These are phyloP conservation scores for Megaceryle alcyon DNA, from an alignment of 2,797 vertebrate genomes.

Conservation along the genomic window DNA sequence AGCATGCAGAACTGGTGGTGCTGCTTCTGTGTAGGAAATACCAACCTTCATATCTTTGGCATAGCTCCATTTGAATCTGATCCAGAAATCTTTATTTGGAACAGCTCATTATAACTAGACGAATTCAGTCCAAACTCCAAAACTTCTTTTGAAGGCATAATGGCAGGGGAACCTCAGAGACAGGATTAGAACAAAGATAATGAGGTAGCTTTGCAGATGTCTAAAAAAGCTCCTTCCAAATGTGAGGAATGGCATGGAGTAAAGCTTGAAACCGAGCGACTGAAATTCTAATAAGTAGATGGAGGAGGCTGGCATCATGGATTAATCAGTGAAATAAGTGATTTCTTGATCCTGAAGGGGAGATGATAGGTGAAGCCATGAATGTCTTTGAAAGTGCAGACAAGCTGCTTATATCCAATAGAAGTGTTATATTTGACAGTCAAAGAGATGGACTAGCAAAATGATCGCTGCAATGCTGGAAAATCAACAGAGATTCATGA, in stretches of 20 bases:
- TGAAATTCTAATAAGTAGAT: conserved; percentile 26
- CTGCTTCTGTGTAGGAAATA: background rate
- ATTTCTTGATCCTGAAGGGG: conserved; percentile 20
- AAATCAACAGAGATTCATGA: background rate
- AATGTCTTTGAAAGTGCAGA: conserved; percentile 51
- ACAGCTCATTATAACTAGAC: background rate
- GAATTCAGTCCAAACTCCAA: conserved; percentile 24
- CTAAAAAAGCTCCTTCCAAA: conserved; percentile 28
- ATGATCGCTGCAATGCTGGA: background rate
- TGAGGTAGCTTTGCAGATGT: background rate
- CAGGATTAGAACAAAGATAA: conserved; percentile 33
- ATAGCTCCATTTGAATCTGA: background rate
- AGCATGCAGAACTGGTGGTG: background rate
- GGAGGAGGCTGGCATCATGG: background rate
- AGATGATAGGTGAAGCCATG: conserved; percentile 20
- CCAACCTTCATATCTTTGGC: background rate
- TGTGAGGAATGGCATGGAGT: background rate
- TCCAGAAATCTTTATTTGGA: background rate
- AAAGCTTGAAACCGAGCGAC: background rate
- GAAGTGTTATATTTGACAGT: conserved; percentile 38
- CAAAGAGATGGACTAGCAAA: background rate
- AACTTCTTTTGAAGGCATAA: conserved; percentile 39
- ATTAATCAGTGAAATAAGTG: conserved; percentile 22
- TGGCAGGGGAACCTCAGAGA: conserved; percentile 14
- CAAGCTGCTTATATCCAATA: conserved; percentile 61